A percentile compares a stretch with the other conserved stretches of the same genome.
Evolutionary conservation across 2,888 invertebrate genomes (phyloP).

Genomic region (Diarsia rubi): DNA sequence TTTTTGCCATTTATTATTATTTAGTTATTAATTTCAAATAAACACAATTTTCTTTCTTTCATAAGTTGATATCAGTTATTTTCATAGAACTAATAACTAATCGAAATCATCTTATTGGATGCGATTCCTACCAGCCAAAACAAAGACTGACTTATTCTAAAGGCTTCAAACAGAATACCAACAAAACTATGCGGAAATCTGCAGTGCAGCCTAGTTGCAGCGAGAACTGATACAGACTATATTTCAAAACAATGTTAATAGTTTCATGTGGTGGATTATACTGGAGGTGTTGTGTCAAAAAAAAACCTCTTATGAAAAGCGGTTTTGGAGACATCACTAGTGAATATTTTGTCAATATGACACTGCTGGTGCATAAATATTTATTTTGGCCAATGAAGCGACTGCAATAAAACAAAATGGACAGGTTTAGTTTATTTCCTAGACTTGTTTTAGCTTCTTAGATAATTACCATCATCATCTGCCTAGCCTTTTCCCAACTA

Average conservation of each 20-base stretch:
- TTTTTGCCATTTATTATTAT: no score
- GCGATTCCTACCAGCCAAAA: neutral
- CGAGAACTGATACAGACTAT: neutral
- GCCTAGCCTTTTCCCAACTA: no score
- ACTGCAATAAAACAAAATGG: no score
- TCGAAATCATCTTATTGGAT: neutral
- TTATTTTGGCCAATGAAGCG: no score
- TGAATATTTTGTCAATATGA: no score
- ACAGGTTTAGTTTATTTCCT: no score
- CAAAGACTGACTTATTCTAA: neutral
- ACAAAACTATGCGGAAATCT: conserved; percentile 22
- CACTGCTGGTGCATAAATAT: no score
- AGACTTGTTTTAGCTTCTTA: no score
- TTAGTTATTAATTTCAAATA: no score
- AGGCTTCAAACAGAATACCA: conserved; percentile 20
- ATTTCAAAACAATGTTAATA: neutral
- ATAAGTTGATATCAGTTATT: neutral
- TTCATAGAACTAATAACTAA: neutral
- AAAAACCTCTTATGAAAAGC: neutral
- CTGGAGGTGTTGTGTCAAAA: neutral
- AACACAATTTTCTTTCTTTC: no score
- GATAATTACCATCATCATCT: no score
- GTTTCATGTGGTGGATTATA: neutral
- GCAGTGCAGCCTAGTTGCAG: conserved; percentile 16
- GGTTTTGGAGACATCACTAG: neutral